These are phyloP conservation scores for Exocentrus adspersus DNA, from an alignment of 2,888 invertebrate species.

Conservation along the genomic window DNA sequence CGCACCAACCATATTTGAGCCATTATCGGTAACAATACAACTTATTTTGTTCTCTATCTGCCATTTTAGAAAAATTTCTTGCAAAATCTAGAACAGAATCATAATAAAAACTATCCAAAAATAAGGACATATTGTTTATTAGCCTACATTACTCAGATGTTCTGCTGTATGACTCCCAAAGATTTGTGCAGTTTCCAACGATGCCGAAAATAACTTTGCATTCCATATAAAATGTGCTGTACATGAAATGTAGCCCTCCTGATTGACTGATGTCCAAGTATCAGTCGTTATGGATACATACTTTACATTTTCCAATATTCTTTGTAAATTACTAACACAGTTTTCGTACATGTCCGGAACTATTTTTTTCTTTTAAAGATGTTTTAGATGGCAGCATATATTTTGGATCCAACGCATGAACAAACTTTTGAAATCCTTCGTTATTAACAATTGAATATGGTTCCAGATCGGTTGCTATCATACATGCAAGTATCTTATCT, in stretches of 20 bases:
- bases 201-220: constrained; percentile 3
- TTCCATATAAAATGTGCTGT: not conserved
- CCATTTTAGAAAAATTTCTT: not conserved
- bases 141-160: constrained; percentile 3
- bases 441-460: not conserved
- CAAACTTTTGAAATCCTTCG: not conserved
- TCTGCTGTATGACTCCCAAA: constrained; percentile 6
- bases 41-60: not conserved
- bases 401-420: not conserved
- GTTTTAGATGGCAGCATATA: constrained; percentile 7
- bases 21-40: too few relatives aligned
- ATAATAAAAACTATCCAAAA: not conserved
- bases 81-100: not conserved
- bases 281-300: constrained; percentile 4
- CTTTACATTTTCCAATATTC: constrained; percentile 6
- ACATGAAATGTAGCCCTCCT: not conserved
- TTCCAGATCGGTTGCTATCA: not conserved
- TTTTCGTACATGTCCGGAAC: constrained; percentile 8
- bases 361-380: constrained; percentile 12
- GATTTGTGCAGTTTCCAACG: constrained; percentile 5
- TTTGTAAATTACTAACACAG: not conserved
- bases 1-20: too few relatives aligned
- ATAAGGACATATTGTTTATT: not conserved
- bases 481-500: not conserved
- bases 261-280: constrained; percentile 8